Evolutionary conservation across 2,113 vertebrate genomes (phyloP).

Genomic region (Chunga burmeisteri): DNA sequence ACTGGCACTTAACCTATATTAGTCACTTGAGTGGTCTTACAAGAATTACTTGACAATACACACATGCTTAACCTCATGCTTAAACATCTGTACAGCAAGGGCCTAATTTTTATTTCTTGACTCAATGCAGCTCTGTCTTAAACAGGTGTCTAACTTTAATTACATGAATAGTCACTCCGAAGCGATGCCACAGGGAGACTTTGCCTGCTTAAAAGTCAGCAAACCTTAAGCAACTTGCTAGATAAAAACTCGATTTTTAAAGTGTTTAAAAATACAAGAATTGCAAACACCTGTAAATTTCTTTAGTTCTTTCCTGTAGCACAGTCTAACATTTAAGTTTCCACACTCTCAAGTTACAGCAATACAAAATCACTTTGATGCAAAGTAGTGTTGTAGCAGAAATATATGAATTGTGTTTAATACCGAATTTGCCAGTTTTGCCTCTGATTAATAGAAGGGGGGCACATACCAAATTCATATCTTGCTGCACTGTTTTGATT

Average conservation of each 20-base stretch:
- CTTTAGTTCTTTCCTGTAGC: neutral
- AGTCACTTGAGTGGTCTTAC: neutral
- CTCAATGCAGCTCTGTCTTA: neutral
- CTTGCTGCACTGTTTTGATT: neutral
- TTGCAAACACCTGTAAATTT: neutral
- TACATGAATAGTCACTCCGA: neutral
- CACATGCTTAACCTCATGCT: neutral
- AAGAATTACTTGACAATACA: neutral
- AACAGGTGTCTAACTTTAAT: conserved; percentile 4
- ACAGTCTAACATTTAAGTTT: neutral
- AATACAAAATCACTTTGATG: neutral
- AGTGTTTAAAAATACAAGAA: neutral
- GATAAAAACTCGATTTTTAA: accelerated
- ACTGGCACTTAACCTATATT: neutral
- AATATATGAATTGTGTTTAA: neutral
- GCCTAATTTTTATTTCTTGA: neutral
- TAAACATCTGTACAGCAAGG: neutral
- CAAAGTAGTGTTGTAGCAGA: neutral
- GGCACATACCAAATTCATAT: neutral
- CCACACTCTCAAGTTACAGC: neutral
- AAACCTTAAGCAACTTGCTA: neutral
- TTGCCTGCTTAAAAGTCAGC: neutral
- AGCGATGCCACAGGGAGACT: neutral
- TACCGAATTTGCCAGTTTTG: neutral
- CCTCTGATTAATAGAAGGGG: neutral